Evolutionary conservation across 1,140 invertebrate genomes (phyloP), one percentile per base, ranked within the genome.

Genomic region (Tyrophagus putrescentiae): DNA sequence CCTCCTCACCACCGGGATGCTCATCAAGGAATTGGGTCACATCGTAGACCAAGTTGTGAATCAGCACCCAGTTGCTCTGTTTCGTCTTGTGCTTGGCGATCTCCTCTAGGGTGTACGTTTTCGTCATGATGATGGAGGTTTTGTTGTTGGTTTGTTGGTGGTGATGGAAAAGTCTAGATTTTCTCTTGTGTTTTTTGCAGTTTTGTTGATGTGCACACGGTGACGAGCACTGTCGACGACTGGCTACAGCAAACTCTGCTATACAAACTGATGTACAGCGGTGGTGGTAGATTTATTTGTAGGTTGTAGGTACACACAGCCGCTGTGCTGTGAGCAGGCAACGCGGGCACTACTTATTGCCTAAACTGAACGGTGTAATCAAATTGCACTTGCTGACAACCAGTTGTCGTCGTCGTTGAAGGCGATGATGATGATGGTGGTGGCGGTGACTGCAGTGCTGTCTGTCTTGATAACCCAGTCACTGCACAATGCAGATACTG

Each of bases 1-100:
- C 86, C 74, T 97, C 92, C 72, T 94, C 91, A 42, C 94, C 93
- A 58, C 93, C 93, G 65, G 93, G 94, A 78, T 98, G 93, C 89
- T 81, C 80, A 64, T 79, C 75, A 21, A 79, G 61, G 67, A 81
- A 82, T 61, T 78, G 76, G 1, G 78, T 77, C 1, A 82, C 75
- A 67, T 81, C 78, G 67, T 81, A 81, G 1, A 81, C 76, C 64
- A 75, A 72, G 57, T 79, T 72, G 66, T 80, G 71, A 60, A 81
- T 76, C 18, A 80, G 67, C 42, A 81, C 65, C 77, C 77, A 82
- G 18, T 69, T 66, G 16, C 72, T 73, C 54, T 74, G 73, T 18
- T 68, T 66, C 60, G 69, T 67, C 23, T 75, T 78, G 67, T 81
- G 77, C 45, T 72, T 44, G 29, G 67, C 67, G 7, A 80, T 71